A percentile compares a stretch with the other conserved stretches of the same genome.
These are phyloP conservation scores for Elaphurus davidianus DNA, from an alignment of 2,113 vertebrate species.

Conservation along the genomic window DNA sequence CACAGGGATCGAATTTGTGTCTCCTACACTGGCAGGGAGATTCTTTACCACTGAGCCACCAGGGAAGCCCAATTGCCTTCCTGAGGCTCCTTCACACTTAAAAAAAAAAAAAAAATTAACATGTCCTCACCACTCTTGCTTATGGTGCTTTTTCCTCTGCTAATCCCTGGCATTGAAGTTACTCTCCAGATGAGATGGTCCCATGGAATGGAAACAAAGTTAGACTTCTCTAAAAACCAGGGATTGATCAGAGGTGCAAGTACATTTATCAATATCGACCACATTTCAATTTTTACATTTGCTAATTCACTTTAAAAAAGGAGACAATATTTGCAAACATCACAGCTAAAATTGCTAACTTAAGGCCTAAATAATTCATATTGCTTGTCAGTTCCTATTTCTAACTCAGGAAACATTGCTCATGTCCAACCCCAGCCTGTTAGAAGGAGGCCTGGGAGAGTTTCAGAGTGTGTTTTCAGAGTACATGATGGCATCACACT, in stretches of 20 bases:
- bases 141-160: not conserved
- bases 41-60: not conserved
- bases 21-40: not conserved
- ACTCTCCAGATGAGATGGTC: not conserved
- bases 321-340: not conserved
- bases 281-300: not conserved
- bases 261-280: not conserved
- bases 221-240: not conserved
- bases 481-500: not conserved
- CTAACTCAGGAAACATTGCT: slow-evolving; percentile 38
- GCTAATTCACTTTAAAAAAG: not conserved
- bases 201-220: not conserved
- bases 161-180: not conserved
- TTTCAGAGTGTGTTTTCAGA: not conserved
- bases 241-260: not conserved
- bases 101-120: not conserved
- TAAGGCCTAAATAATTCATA: not conserved
- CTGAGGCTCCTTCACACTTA: not conserved
- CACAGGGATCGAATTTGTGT: not conserved
- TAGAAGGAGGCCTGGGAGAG: not conserved
- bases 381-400: slow-evolving; percentile 44
- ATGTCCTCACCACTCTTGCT: not conserved
- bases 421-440: not conserved
- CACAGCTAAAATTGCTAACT: not conserved
- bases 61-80: not conserved